A percentile compares a stretch with the other conserved stretches of the same genome.
Evolutionary conservation across 2,888 invertebrate genomes (phyloP).

Genomic region (Ormyrus nitidulus): DNA sequence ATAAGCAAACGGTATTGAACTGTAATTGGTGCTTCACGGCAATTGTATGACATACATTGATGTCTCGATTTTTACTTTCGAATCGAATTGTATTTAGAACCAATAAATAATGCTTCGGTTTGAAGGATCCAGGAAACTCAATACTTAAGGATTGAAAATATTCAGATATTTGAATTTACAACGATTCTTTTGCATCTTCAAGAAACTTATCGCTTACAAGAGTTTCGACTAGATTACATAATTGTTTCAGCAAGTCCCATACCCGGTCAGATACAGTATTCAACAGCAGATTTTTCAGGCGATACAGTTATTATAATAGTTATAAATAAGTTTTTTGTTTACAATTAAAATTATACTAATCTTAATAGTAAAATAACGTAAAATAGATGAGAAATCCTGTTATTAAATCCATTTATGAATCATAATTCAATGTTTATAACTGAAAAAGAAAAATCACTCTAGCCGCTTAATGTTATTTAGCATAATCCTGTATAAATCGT

Average conservation of each 20-base stretch:
- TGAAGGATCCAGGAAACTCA: not conserved
- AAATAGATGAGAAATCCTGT: no score
- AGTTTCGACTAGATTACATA: not conserved
- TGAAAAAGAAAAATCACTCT: no score
- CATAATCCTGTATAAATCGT: no score
- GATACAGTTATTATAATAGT: no score
- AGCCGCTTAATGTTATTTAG: no score
- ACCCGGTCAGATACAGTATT: not conserved
- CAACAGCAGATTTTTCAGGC: no score
- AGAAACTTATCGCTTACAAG: not conserved
- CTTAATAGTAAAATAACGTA: no score
- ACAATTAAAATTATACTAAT: no score
- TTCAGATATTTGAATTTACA: not conserved
- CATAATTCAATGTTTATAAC: no score
- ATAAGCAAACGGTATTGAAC: not conserved
- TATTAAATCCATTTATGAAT: no score
- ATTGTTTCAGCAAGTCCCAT: not conserved
- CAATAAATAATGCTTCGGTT: not conserved
- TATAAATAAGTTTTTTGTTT: no score
- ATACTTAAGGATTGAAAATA: not conserved
- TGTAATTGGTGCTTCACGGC: not conserved
- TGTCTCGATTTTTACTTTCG: not conserved
- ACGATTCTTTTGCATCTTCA: not conserved
- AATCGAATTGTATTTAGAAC: no score
- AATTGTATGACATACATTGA: not conserved